These are phyloP conservation scores for Gryon sp. DNA, from an alignment of 1,140 invertebrate genomes.

Conservation along the genomic window DNA sequence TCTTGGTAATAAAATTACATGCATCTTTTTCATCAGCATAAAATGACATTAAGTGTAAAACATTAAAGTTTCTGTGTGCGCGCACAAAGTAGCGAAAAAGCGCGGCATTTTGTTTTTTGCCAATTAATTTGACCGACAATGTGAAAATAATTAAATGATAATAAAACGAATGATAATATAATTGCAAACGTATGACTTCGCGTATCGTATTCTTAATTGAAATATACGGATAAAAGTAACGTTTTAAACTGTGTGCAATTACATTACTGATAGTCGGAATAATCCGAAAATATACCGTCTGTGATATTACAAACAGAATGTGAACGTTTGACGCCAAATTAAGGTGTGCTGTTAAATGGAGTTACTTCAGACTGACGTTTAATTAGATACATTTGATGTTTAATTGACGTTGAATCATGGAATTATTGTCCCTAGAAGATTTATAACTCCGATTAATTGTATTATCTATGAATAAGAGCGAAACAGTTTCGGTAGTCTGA, in stretches of 20 bases:
- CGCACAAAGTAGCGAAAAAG: too few species aligned
- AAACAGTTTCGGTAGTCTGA: constrained; percentile 4
- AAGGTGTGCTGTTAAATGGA: constrained; percentile 49
- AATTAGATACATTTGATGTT: constrained; percentile 54
- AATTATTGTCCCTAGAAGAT: constrained; percentile 50
- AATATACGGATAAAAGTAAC: constrained; percentile 38
- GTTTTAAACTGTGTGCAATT: constrained; percentile 35
- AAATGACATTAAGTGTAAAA: too few species aligned
- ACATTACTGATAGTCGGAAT: constrained; percentile 47
- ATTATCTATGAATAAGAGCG: constrained; percentile 6
- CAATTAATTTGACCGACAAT: too few species aligned
- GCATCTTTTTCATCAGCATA: too few species aligned
- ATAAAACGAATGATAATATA: constrained; percentile 15
- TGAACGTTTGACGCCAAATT: constrained; percentile 51
- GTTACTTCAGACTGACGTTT: constrained; percentile 54
- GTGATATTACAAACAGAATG: constrained; percentile 51
- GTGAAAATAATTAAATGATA: constrained; percentile 9
- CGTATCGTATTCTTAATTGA: constrained; percentile 30
- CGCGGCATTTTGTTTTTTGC: too few species aligned
- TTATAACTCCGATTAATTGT: constrained; percentile 17
- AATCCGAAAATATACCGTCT: constrained; percentile 46
- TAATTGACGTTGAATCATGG: constrained; percentile 53
- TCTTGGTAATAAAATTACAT: too few species aligned
- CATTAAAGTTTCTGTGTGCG: too few species aligned
- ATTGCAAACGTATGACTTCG: background rate